phyloP scores from a whole-genome alignment of 2,888 invertebrate species.

The Acronicta leporina region DNA sequence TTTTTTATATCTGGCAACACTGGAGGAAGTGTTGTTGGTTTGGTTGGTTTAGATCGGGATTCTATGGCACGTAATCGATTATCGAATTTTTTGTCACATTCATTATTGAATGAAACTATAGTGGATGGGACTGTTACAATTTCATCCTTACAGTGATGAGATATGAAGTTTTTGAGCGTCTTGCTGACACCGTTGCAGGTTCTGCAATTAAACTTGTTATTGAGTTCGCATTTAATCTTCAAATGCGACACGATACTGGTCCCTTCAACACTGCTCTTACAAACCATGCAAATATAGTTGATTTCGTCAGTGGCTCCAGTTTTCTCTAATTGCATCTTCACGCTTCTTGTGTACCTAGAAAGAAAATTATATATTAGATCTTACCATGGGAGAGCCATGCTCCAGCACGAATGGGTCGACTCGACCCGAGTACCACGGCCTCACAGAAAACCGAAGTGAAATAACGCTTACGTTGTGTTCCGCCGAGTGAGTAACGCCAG shows the following conservation, averaged over 20 bases:
- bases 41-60: neutral
- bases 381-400: too few species aligned
- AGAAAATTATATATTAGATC: neutral
- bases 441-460: too few species aligned
- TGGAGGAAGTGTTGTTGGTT: too few species aligned
- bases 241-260: slow-evolving; percentile 3
- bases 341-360: slow-evolving; percentile 22
- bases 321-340: slow-evolving; percentile 24
- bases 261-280: slow-evolving; percentile 16
- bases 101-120: slow-evolving; percentile 41
- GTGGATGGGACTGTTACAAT: slow-evolving; percentile 5
- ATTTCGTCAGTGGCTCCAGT: slow-evolving; percentile 1
- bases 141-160: slow-evolving; percentile 17
- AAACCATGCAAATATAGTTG: slow-evolving; percentile 32
- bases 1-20: neutral
- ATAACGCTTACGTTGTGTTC: too few species aligned
- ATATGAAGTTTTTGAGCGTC: slow-evolving; percentile 9
- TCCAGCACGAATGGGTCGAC: too few species aligned
- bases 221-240: neutral
- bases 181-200: slow-evolving; percentile 9
- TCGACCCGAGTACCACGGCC: too few species aligned
- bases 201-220: neutral
- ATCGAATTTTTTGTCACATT: slow-evolving; percentile 37
- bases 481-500: too few species aligned
- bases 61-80: slow-evolving; percentile 25